Evolutionary conservation across 2,113 vertebrate genomes (phyloP).

Genomic region (Hippocampus mohnikei): DNA sequence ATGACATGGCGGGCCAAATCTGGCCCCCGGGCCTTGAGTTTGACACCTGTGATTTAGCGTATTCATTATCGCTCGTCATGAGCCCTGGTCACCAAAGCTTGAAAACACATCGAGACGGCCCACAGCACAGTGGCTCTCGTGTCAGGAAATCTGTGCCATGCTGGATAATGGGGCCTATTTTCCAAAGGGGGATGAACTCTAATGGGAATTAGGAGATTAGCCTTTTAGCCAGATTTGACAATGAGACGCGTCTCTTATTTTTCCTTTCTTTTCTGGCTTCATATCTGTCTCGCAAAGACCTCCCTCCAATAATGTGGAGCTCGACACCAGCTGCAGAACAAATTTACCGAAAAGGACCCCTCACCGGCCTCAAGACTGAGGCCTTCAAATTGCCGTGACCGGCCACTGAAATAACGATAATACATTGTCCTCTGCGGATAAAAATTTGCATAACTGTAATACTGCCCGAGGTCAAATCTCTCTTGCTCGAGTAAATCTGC

Average conservation of each 20-base stretch:
- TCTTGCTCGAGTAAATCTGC: conserved; percentile 56
- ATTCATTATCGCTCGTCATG: background rate
- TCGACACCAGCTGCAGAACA: conserved; percentile 25
- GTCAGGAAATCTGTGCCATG: conserved; percentile 39
- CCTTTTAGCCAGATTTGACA: conserved; percentile 41
- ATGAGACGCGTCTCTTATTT: conserved; percentile 26
- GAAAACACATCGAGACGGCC: conserved; percentile 17
- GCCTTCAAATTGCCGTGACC: conserved; percentile 44
- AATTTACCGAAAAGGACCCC: conserved; percentile 26
- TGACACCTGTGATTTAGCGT: no score
- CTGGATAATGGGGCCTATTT: conserved; percentile 34
- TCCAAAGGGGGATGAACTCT: background rate
- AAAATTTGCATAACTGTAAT: conserved; percentile 59
- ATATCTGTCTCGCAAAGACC: conserved; percentile 16
- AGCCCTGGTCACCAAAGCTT: conserved; percentile 13
- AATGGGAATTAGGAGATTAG: conserved; percentile 43
- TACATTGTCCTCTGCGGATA: conserved; percentile 45
- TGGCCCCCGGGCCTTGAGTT: no score
- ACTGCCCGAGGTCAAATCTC: conserved; percentile 50
- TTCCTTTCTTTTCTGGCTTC: background rate
- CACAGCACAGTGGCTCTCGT: conserved; percentile 3
- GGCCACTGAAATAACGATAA: conserved; percentile 37
- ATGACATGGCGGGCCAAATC: no score
- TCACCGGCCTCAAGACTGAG: conserved; percentile 30
- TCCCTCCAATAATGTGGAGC: conserved; percentile 9